phyloP scores from a whole-genome alignment of 2,797 vertebrate species.

The Lepilemur septentrionalis region DNA sequence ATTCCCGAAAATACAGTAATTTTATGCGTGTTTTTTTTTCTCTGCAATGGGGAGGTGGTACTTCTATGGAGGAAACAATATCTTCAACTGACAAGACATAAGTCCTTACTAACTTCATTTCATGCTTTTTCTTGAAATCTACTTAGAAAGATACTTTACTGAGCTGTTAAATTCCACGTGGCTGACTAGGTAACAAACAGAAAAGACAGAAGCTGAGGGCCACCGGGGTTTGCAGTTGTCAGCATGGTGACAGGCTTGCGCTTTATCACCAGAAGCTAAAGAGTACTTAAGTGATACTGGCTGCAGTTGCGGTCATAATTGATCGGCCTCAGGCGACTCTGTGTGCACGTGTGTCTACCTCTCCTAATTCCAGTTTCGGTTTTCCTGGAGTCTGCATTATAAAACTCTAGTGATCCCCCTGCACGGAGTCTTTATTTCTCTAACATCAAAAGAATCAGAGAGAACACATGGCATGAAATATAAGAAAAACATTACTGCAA shows the following conservation, averaged over 20 bases:
- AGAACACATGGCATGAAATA: background rate
- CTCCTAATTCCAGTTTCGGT: conserved; percentile 57
- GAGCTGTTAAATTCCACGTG: conserved; percentile 73
- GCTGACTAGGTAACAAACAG: conserved; percentile 74
- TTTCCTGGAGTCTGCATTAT: conserved; percentile 67
- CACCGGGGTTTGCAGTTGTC: conserved; percentile 76
- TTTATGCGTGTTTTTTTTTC: background rate
- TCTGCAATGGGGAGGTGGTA: background rate
- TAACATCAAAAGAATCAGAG: conserved; percentile 45
- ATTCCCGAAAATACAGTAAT: background rate
- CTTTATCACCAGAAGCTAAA: conserved; percentile 82
- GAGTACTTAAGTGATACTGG: conserved; percentile 79
- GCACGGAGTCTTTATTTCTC: conserved; percentile 47
- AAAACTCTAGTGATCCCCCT: conserved; percentile 60
- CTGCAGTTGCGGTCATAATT: conserved; percentile 76
- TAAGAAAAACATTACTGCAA: background rate
- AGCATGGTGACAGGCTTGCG: conserved; percentile 65
- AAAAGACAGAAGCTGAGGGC: conserved; percentile 64
- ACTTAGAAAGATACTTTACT: conserved; percentile 39
- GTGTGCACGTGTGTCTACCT: conserved; percentile 34
- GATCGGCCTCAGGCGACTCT: conserved; percentile 68
- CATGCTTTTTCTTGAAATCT: conserved; percentile 42
- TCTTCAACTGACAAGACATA: background rate
- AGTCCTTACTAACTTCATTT: background rate
- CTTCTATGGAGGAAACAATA: background rate